phyloP scores from a whole-genome alignment of 2,888 invertebrate genomes.

The Cheilosia scutellata region DNA sequence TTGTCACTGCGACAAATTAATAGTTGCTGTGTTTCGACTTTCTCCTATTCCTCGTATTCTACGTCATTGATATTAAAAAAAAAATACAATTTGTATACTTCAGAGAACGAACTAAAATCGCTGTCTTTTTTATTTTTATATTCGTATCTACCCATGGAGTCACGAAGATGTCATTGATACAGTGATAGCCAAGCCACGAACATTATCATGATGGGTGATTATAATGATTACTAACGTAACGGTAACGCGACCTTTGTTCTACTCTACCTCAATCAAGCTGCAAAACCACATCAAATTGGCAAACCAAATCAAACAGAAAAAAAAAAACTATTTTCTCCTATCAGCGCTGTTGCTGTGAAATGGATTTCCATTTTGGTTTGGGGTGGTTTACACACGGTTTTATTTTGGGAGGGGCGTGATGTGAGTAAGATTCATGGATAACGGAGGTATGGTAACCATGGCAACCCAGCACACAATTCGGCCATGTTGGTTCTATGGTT shows the following conservation, averaged over 20 bases:
- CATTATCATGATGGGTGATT: slow-evolving; percentile 58
- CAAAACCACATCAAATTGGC: slow-evolving; percentile 29
- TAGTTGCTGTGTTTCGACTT: slow-evolving; percentile 15
- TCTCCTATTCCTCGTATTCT: slow-evolving; percentile 28
- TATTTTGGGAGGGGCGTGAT: slow-evolving; percentile 70
- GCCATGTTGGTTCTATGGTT: slow-evolving; percentile 67
- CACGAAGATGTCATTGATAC: slow-evolving; percentile 57
- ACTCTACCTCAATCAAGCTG: slow-evolving; percentile 56
- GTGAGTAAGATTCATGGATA: slow-evolving; percentile 65
- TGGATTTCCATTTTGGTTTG: slow-evolving; percentile 66
- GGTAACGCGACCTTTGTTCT: slow-evolving; percentile 49
- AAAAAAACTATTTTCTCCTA: slow-evolving; percentile 5
- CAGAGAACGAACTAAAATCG: slow-evolving; percentile 4
- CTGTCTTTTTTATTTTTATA: slow-evolving; percentile 31
- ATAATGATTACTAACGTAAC: slow-evolving; percentile 53
- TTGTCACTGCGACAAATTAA: slow-evolving; percentile 35
- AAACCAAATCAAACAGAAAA: slow-evolving; percentile 20
- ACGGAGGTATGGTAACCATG: slow-evolving; percentile 74
- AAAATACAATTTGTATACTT: not conserved
- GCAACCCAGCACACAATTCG: slow-evolving; percentile 68
- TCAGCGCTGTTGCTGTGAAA: slow-evolving; percentile 65
- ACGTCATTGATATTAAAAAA: slow-evolving; percentile 28
- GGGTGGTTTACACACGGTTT: slow-evolving; percentile 58
- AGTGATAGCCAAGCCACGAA: not conserved
- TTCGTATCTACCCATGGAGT: slow-evolving; percentile 56